These are phyloP conservation scores for Labeo calbasu DNA, from an alignment of 2,797 vertebrate genomes.

Conservation along the genomic window DNA sequence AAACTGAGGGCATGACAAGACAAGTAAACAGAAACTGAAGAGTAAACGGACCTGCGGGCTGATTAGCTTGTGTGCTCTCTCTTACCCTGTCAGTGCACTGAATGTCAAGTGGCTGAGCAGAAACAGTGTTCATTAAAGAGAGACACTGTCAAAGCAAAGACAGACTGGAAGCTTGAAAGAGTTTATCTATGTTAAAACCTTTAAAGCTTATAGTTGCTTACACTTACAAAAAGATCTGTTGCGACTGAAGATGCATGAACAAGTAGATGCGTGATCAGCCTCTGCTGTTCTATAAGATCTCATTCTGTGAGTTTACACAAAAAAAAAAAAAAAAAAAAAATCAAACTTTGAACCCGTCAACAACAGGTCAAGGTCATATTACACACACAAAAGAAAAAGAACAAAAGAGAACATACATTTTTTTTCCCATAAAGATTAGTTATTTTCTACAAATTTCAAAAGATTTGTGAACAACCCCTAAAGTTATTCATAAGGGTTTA, in stretches of 20 bases:
- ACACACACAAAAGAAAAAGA: background rate
- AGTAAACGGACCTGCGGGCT: background rate
- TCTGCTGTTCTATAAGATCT: background rate
- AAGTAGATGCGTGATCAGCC: background rate
- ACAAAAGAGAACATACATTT: background rate
- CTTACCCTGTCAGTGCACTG: constrained; percentile 17
- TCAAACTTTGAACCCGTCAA: background rate
- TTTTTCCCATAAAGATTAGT: too few relatives aligned
- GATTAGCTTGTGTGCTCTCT: constrained; percentile 29
- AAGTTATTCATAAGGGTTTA: background rate
- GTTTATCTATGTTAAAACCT: background rate
- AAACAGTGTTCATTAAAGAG: constrained; percentile 30
- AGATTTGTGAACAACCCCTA: background rate
- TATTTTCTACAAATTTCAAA: background rate
- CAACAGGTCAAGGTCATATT: background rate
- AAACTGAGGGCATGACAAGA: constrained; percentile 7
- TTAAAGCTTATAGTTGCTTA: background rate
- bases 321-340: background rate
- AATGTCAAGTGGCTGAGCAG: constrained; percentile 39
- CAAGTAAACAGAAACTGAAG: constrained; percentile 18
- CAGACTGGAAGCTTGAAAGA: constrained; percentile 4
- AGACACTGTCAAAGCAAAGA: constrained; percentile 21
- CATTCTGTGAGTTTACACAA: background rate
- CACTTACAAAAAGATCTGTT: background rate
- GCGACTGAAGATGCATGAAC: background rate